Evolutionary conservation across 1,140 invertebrate genomes (phyloP).

Genomic region (Neotoxoptera formosana): DNA sequence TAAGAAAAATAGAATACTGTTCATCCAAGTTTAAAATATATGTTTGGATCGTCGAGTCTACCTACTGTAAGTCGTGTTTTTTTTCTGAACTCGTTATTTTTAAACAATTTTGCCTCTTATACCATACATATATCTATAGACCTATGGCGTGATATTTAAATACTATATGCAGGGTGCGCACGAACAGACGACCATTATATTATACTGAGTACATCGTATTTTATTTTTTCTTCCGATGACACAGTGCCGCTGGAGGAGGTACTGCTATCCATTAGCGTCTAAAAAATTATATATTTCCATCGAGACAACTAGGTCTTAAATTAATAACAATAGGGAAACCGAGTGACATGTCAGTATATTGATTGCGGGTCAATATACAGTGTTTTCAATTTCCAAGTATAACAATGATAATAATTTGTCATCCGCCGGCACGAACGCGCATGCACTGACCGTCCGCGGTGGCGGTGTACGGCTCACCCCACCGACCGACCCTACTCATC

Average conservation of each 20-base stretch:
- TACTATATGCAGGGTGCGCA: background rate
- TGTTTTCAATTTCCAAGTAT: background rate
- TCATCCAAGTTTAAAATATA: background rate
- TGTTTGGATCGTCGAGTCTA: background rate
- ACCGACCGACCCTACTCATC: background rate
- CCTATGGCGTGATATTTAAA: background rate
- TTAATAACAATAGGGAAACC: background rate
- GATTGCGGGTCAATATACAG: background rate
- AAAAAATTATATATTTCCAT: background rate
- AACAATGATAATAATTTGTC: constrained; percentile 3
- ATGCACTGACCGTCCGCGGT: background rate
- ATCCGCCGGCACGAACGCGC: background rate
- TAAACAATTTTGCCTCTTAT: background rate
- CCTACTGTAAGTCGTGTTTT: background rate
- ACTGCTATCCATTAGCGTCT: background rate
- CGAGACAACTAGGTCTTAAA: background rate
- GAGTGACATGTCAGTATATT: background rate
- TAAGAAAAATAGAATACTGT: background rate
- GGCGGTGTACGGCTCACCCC: background rate
- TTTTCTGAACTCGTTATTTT: background rate
- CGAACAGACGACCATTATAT: too few species aligned
- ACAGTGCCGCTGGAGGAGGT: background rate
- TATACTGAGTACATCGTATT: background rate
- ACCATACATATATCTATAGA: background rate
- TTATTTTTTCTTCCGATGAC: background rate